Evolutionary conservation across 2,113 vertebrate genomes (phyloP).

Genomic region (Hypomesus transpacificus): DNA sequence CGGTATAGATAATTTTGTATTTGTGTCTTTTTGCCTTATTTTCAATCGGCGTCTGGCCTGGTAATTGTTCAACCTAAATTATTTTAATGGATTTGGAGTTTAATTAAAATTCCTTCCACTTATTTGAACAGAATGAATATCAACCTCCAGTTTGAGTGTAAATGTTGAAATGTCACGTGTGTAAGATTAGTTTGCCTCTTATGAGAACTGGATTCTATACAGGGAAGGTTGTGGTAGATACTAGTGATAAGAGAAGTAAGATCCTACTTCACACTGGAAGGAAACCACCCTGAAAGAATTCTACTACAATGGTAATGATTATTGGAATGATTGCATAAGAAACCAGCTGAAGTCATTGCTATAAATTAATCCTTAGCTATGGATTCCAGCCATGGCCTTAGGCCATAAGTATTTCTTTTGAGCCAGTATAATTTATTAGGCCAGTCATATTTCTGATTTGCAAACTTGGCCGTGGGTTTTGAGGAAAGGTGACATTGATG

Average conservation of each 20-base stretch:
- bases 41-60: constrained; percentile 30
- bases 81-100: constrained; percentile 65
- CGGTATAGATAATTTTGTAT: constrained; percentile 64
- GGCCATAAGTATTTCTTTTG: constrained; percentile 39
- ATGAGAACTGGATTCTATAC: constrained; percentile 7
- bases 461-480: constrained; percentile 35
- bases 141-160: neutral
- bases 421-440: constrained; percentile 47
- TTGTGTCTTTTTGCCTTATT: constrained; percentile 59
- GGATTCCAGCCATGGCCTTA: constrained; percentile 27
- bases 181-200: neutral
- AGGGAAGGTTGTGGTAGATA: neutral
- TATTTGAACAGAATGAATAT: constrained; percentile 40
- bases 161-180: too few relatives aligned
- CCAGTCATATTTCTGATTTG: constrained; percentile 30
- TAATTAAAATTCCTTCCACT: constrained; percentile 63
- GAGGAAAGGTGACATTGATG: constrained; percentile 21
- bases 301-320: constrained; percentile 23
- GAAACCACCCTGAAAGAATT: constrained; percentile 11
- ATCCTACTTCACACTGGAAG: neutral
- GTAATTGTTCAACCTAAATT: constrained; percentile 64
- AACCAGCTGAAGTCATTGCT: constrained; percentile 20
- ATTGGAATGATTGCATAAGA: constrained; percentile 35
- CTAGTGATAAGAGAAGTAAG: neutral
- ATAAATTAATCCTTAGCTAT: constrained; percentile 28